Evolutionary conservation across 2,888 invertebrate genomes (phyloP).

Genomic region (Euplexia lucipara): DNA sequence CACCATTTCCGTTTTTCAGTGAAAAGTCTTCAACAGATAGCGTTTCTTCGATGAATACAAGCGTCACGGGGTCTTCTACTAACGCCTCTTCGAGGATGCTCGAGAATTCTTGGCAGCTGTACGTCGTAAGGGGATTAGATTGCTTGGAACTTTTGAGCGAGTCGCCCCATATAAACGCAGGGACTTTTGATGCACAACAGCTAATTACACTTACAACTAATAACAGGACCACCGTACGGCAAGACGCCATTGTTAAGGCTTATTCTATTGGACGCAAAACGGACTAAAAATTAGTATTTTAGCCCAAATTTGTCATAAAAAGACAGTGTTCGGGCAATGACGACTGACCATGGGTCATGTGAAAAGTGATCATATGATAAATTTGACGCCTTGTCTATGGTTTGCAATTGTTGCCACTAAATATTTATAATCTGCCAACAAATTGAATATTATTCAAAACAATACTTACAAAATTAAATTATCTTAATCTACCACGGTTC

Average conservation of each 20-base stretch:
- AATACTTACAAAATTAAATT: not conserved
- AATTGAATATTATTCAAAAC: too few species aligned
- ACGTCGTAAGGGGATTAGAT: slow-evolving; percentile 78
- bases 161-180: slow-evolving; percentile 92
- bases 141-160: slow-evolving; percentile 70
- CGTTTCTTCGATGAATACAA: slow-evolving; percentile 89
- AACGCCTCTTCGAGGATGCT: slow-evolving; percentile 79
- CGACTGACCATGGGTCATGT: slow-evolving; percentile 87
- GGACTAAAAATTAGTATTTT: slow-evolving; percentile 80
- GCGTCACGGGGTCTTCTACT: slow-evolving; percentile 80
- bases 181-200: slow-evolving; percentile 85
- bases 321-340: slow-evolving; percentile 81
- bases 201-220: slow-evolving; percentile 83
- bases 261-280: slow-evolving; percentile 80
- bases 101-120: slow-evolving; percentile 79
- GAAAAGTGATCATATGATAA: slow-evolving; percentile 90
- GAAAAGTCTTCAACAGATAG: slow-evolving; percentile 92
- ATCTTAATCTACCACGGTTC: not conserved
- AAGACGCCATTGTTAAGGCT: slow-evolving; percentile 84
- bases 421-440: not conserved
- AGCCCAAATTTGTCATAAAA: slow-evolving; percentile 82
- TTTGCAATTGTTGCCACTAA: slow-evolving; percentile 62
- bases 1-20: slow-evolving; percentile 82
- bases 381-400: slow-evolving; percentile 83
- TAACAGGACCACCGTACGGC: slow-evolving; percentile 84